Conservation (phyloP, 2,888 invertebrate species). For the Cartodere bifasciata region DNA sequence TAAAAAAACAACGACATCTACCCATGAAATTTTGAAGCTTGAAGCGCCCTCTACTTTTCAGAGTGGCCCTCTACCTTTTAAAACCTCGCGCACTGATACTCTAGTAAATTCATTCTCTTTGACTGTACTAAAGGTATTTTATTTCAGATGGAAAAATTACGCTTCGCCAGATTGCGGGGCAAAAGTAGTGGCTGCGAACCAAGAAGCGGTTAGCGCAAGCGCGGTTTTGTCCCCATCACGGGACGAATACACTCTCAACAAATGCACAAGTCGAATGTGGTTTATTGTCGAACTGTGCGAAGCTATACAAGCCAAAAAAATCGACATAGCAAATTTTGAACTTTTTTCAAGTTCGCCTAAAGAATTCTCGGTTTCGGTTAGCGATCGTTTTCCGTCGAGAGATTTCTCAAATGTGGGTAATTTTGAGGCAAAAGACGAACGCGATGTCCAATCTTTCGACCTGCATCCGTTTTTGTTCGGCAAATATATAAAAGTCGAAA, state of each 20-base stretch:
- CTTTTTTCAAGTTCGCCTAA: constrained; percentile 94
- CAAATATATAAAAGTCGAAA: constrained; percentile 81
- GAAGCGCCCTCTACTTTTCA: no score
- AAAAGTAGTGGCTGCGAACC: constrained; percentile 77
- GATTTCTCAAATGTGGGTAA: constrained; percentile 87
- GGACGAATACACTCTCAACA: constrained; percentile 97
- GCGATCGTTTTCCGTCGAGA: constrained; percentile 79
- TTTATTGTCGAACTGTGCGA: constrained; percentile 97
- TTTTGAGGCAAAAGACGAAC: constrained; percentile 76
- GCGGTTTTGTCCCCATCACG: constrained; percentile 78
- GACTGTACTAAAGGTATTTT: no score
- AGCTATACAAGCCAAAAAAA: constrained; percentile 86
- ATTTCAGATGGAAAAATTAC: constrained; percentile 82
- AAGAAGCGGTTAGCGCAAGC: constrained; percentile 78
- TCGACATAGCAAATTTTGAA: constrained; percentile 95
- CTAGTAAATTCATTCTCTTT: no score
- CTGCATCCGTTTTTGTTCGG: constrained; percentile 71
- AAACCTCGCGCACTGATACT: no score
- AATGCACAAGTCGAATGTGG: constrained; percentile 87
- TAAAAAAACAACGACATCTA: no score
- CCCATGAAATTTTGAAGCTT: no score
- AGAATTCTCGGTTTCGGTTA: constrained; percentile 76
- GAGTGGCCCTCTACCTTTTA: no score
- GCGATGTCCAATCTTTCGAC: constrained; percentile 76
- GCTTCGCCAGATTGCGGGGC: constrained; percentile 96